Evolutionary conservation across 2,113 vertebrate species (phyloP).

Genomic region (Pelmatolapia mariae): DNA sequence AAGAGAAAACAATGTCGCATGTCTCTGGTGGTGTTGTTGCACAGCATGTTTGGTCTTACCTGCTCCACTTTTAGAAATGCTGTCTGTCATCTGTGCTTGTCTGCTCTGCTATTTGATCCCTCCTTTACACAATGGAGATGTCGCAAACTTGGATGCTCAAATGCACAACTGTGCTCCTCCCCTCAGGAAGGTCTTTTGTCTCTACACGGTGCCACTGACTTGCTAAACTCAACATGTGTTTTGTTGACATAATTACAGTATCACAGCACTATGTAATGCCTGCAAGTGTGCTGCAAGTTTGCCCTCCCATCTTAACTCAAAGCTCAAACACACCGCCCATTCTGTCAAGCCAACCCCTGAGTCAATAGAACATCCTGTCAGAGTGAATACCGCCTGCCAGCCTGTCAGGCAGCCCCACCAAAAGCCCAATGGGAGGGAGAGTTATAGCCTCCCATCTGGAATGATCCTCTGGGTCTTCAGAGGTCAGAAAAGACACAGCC

Average conservation of each 20-base stretch:
- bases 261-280: constrained; percentile 19
- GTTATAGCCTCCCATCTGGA: constrained; percentile 26
- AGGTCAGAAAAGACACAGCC: constrained; percentile 38
- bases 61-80: constrained; percentile 36
- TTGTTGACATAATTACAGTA: constrained; percentile 53
- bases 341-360: constrained; percentile 53
- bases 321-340: constrained; percentile 58
- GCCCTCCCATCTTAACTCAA: constrained; percentile 44
- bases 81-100: constrained; percentile 41
- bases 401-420: constrained; percentile 27
- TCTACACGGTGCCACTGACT: constrained; percentile 20
- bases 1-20: constrained; percentile 15
- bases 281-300: constrained; percentile 16
- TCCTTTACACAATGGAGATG: constrained; percentile 2
- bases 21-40: constrained; percentile 32
- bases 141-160: constrained; percentile 5
- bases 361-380: constrained; percentile 64
- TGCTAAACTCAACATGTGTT: constrained; percentile 16
- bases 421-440: constrained; percentile 23
- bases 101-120: constrained; percentile 36
- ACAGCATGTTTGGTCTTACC: constrained; percentile 35
- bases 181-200: constrained; percentile 34
- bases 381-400: constrained; percentile 47
- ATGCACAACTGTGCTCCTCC: constrained; percentile 36
- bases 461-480: constrained; percentile 23